Evolutionary conservation across 2,888 invertebrate genomes (phyloP).

Genomic region (Ecdyonurus torrentis): DNA sequence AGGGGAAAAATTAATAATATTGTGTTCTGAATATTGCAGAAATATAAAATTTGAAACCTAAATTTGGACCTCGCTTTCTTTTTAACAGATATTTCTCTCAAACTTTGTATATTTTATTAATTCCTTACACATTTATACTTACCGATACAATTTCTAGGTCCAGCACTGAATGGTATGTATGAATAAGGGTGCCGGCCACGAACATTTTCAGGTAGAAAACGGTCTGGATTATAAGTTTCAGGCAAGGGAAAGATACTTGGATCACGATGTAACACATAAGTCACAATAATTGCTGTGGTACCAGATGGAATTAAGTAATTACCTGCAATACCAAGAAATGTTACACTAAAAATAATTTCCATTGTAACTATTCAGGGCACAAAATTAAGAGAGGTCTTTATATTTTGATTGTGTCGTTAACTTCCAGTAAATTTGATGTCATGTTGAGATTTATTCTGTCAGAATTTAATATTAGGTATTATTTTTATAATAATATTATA

Average conservation of each 20-base stretch:
- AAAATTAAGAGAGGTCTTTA: too few species aligned
- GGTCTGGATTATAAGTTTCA: conserved; percentile 30
- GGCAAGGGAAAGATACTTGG: conserved; percentile 29
- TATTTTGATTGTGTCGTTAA: too few species aligned
- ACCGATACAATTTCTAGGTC: conserved; percentile 24
- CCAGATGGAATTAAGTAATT: conserved; percentile 23
- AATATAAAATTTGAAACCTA: neutral
- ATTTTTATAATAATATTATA: too few species aligned
- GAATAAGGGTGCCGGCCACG: conserved; percentile 26
- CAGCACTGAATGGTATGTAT: conserved; percentile 26
- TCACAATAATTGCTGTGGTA: conserved; percentile 22
- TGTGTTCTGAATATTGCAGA: too few species aligned
- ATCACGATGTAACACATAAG: conserved; percentile 28
- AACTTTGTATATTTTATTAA: neutral
- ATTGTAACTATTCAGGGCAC: too few species aligned
- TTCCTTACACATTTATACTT: too few species aligned
- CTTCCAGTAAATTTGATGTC: too few species aligned
- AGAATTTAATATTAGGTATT: too few species aligned
- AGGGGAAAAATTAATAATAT: too few species aligned
- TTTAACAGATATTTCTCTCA: neutral
- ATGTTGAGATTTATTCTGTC: too few species aligned
- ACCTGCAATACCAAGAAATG: too few species aligned
- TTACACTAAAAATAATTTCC: too few species aligned
- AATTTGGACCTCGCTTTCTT: neutral
- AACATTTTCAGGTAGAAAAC: conserved; percentile 29